A percentile compares a stretch with the other conserved stretches of the same genome.
Conservation (phyloP, 2,888 invertebrate species). For the Heteromyza rotundicornis region DNA sequence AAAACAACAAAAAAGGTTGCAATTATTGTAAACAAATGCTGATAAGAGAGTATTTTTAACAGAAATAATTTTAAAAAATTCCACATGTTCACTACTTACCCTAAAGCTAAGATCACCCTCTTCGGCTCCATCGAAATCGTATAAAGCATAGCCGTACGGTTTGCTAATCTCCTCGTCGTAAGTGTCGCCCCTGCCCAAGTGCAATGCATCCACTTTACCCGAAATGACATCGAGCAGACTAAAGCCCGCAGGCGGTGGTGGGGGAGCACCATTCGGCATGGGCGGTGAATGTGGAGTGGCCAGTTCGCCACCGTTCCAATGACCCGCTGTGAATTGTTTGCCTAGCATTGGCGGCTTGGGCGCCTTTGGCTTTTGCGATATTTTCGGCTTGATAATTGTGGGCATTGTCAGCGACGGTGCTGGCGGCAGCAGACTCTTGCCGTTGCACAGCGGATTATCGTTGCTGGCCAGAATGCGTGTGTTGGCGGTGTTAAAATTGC, state of each 20-base stretch:
- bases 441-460: constrained; percentile 68
- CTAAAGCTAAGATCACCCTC: constrained; percentile 80
- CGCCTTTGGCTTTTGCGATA: constrained; percentile 61
- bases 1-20: constrained; percentile 1
- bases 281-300: constrained; percentile 70
- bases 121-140: constrained; percentile 77
- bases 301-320: constrained; percentile 20
- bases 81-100: constrained; percentile 65
- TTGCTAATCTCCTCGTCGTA: constrained; percentile 54
- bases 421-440: constrained; percentile 63
- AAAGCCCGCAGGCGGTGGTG: constrained; percentile 70
- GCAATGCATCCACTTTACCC: constrained; percentile 54
- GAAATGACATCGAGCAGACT: constrained; percentile 59
- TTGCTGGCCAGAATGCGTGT: constrained; percentile 62
- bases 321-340: background rate
- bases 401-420: constrained; percentile 67
- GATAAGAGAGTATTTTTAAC: background rate
- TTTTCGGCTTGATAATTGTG: constrained; percentile 72
- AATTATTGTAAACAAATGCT: constrained; percentile 4
- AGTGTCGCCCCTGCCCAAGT: constrained; percentile 39
- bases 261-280: constrained; percentile 81
- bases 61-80: background rate
- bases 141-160: constrained; percentile 79
- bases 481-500: constrained; percentile 45
- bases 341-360: constrained; percentile 50